Evolutionary conservation across 2,888 invertebrate genomes (phyloP), one percentile per base, ranked within the genome.

Genomic region (Polydrusus tereticollis): DNA sequence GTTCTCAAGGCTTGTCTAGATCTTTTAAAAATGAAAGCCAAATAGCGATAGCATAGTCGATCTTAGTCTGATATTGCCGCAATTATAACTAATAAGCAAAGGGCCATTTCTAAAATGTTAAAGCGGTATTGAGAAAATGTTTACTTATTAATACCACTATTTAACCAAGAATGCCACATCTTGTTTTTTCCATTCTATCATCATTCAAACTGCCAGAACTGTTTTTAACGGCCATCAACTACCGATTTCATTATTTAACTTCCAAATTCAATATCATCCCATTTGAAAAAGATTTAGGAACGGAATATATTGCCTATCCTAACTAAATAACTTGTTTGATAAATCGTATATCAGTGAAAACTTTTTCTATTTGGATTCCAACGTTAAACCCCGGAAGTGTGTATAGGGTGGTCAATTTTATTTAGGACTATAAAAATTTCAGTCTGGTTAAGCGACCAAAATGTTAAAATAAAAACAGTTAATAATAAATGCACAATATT

Each of bases 261-360:
- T 68, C 50, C 59, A 68, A 68, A 68, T 68, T 68, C 68, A 68
- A 68, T 68, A 68, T 68, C 67, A 67, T 59, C 60, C 52, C 52
- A 68, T 68, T 68, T 68, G 60, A 68, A 68, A 68, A 38, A 68
- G 68, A 68, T 68, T 60, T 68, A 59, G 68, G 60, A 59, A 33
- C 68, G 47, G 57, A 52, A 68, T 68, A 59, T 59, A 68, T 68
- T 33, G 59, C 23, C 68, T 38, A 45, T 50, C 68, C 59, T 50
- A 70, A 64, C 64, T 58, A 70, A 70, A 70, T 70, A 70, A 64
- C 58, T 64, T 64, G 50, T 64, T 70, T 70, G 69, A 70, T 70
- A 64, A 70, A 70, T 70, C 45, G 20, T 38, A 59, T 23, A 38
- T 20, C n/a, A 23, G n/a, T n/a, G n/a, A 38, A 60, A 60, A 26